Percentiles rank a stretch among this genome's conserved stretches.
Evolutionary conservation across 1,140 invertebrate species (phyloP).

Genomic region (Brachystomella parvula): DNA sequence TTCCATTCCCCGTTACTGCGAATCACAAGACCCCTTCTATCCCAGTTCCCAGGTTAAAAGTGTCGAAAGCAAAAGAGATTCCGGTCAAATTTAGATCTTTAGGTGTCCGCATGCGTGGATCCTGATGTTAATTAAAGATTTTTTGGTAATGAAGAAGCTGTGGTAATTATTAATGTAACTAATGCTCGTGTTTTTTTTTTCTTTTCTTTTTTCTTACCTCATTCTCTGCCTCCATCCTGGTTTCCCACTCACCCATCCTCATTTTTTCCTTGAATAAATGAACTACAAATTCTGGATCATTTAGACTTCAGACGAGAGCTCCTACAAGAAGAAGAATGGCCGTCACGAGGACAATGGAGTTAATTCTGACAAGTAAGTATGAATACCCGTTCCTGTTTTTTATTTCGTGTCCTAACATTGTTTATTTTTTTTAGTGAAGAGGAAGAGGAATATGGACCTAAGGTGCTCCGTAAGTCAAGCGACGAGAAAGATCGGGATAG

Average conservation of each 20-base stretch:
- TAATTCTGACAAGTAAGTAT: conserved; percentile 17
- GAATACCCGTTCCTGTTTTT: not conserved
- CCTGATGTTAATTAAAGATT: too few species aligned
- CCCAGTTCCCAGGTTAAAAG: too few species aligned
- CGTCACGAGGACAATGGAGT: conserved; percentile 12
- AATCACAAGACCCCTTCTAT: too few species aligned
- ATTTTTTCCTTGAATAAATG: not conserved
- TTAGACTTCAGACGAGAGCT: conserved; percentile 10
- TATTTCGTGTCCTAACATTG: not conserved
- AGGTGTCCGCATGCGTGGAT: too few species aligned
- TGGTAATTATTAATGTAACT: conserved; percentile 14
- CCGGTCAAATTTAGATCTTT: too few species aligned
- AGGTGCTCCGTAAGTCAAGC: conserved; percentile 3
- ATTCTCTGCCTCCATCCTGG: not conserved
- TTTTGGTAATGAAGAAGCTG: not conserved
- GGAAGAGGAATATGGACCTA: not conserved
- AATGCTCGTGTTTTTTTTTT: conserved; percentile 15
- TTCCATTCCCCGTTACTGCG: too few species aligned
- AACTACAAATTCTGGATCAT: conserved; percentile 13
- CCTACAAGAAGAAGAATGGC: conserved; percentile 14
- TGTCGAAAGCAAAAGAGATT: too few species aligned
- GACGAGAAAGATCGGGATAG: conserved; percentile 27
- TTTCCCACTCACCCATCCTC: not conserved
- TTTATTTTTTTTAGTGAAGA: conserved; percentile 7
- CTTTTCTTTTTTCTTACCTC: conserved; percentile 12